Evolutionary conservation across 2,113 vertebrate genomes (phyloP), one percentile per base, ranked within the genome.

Genomic region (Marcusenius ussheri): DNA sequence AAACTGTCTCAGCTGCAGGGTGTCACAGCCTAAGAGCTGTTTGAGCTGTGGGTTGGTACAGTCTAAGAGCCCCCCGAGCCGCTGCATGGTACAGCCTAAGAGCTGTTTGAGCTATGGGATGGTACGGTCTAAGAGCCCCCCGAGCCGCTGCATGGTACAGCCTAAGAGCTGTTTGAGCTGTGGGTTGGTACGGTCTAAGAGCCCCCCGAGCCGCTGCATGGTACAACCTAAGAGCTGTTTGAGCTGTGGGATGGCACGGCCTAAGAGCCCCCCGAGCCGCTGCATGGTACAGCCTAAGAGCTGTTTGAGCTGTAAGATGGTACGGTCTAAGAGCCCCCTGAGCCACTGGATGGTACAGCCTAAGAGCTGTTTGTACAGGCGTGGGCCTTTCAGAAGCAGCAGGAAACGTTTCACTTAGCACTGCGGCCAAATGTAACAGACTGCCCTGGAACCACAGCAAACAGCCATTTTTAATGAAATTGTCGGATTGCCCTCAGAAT

Each of bases 401-500:
- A 66, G 92, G 90, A 91, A 88, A 39, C 87, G 21, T 70, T 86
- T 92, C 90, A 89, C 70, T 89, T 77, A 47, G 53, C 24, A 45
- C 80, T 84, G 53, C 21, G 83, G 88, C 90, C 91, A 85, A 83
- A 87, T 84, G 51, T 89, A 87, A 17, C 89, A 49, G 50, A 58
- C 80, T 89, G 85, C 91, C 88, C 49, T 83, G 27, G 56, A 90
- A 85, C 89, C 80, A 39, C 51, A 70, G 83, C 83, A 87, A 90
- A 87, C 90, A 90, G 15, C 62, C 89, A 89, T 93, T 92, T 90
- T 94, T 93, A 92, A 92, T 92, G 91, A 92, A 93, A 88, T 84
- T 90, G 89, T 90, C 91, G 88, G 89, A 88, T 92, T 21, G 84
- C 35, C 58, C 91, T 91, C 89, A 91, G 93, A 93, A 91, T 90